Base-by-base conservation (phyloP, 2,888 invertebrate genomes). In the Ennomos quercinarius region DNA sequence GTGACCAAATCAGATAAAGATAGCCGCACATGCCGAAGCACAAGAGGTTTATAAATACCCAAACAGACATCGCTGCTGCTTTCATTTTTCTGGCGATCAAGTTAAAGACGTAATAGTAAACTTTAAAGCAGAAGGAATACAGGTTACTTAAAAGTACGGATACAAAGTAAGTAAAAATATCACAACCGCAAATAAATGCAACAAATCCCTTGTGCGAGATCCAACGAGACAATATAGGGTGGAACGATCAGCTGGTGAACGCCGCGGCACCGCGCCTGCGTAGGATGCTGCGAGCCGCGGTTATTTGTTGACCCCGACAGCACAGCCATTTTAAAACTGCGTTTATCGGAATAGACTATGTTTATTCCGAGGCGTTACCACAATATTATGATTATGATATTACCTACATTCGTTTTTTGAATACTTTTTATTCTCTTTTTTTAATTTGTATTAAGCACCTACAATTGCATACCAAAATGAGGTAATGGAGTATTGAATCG, bases 11-110 rank as follows among this genome's bases (percentile, higher is more conserved):
- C 40, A 96, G 83, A 78, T 95, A 95, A 68, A 95, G 93, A 75
- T 96, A 96, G 41, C 95, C 95, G 69, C 95, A 94, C 94, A 95
- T 95, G 10, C 95, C 95, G 72, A 95, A 94, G 73, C 95, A 94
- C 34, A 95, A 89, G 46, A 96, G 89, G 80, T 95, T 95, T 66
- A 95, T 94, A 77, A 96, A 95, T 70, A 95, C 93, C 95, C 95
- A 95, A 72, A 95, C 95, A 39, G 95, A 94, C 73, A 95, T 93
- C 3, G 95, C 95, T 10, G 95, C 91, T 12, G 95, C 94, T 81
- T 93, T 93, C 95, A 95, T 95, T 70, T 77, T 87, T 57, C 13
- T 17, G 17, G 35, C 13, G n/a, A 10, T 27, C 12, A 37, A 8
- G 9, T 53, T 27, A 6, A 13, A 39, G 12, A 10, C 13, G 39